Conservation (phyloP, 2,113 vertebrate species). For the Tricholaema leucomelas region DNA sequence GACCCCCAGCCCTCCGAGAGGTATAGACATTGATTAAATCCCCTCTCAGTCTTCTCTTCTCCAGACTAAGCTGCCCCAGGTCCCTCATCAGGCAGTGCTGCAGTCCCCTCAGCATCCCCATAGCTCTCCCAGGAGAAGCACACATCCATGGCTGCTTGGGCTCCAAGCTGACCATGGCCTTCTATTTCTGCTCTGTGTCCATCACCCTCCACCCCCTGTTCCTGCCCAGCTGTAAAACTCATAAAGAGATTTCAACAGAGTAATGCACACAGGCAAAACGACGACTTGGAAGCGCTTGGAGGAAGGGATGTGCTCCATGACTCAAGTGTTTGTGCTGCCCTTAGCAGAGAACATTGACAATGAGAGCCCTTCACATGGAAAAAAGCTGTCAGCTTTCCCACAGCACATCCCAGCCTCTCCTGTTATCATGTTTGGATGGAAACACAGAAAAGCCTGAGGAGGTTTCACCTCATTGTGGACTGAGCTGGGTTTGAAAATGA, state of each 20-base stretch:
- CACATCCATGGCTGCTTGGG: background rate
- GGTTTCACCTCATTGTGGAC: background rate
- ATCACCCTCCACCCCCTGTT: background rate
- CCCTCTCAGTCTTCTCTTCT: no score
- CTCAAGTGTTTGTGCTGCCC: background rate
- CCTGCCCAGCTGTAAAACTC: constrained; percentile 47
- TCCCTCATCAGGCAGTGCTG: no score
- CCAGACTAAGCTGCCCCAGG: no score
- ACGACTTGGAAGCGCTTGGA: constrained; percentile 25
- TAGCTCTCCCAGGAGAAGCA: no score
- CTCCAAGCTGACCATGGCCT: background rate
- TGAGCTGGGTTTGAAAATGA: background rate
- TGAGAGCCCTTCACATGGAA: background rate
- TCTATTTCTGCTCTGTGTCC: constrained; percentile 25
- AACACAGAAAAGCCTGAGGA: background rate
- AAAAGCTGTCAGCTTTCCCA: constrained; percentile 5
- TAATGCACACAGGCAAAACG: background rate
- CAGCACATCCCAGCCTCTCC: background rate
- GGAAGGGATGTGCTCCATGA: constrained; percentile 33
- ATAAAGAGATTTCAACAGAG: constrained; percentile 10
- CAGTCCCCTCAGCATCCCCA: no score
- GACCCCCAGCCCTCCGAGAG: no score
- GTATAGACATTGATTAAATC: no score
- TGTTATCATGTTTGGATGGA: background rate
- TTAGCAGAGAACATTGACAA: background rate